phyloP scores from a whole-genome alignment of 2,113 vertebrate species.

The Chionis minor region DNA sequence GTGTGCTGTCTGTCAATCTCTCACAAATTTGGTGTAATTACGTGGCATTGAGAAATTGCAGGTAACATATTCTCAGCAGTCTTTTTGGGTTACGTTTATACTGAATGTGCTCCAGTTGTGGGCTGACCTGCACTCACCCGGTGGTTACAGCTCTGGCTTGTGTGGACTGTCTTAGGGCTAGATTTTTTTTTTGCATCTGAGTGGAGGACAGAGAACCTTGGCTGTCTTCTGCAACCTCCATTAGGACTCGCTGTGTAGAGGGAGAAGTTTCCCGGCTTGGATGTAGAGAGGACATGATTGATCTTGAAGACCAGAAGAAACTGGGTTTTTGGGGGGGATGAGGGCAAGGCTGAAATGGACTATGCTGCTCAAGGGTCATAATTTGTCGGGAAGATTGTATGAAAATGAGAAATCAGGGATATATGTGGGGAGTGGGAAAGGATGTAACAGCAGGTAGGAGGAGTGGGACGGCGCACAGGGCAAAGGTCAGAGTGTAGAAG shows the following conservation, averaged over 20 bases:
- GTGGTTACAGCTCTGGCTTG: not conserved
- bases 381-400: not conserved
- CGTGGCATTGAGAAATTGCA: not conserved
- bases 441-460: not conserved
- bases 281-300: not conserved
- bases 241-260: not conserved
- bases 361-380: not conserved
- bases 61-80: not conserved
- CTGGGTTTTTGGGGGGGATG: rapidly evolving
- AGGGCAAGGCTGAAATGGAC: not conserved
- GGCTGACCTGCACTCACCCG: not conserved
- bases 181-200: not conserved
- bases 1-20: not conserved
- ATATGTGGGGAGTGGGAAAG: rapidly evolving
- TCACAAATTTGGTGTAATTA: not conserved
- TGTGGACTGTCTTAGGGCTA: not conserved
- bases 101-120: not conserved
- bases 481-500: not conserved
- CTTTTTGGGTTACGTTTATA: not conserved
- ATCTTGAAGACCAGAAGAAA: not conserved
- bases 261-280: not conserved
- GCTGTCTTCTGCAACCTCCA: not conserved
- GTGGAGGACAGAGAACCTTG: not conserved
- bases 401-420: not conserved
- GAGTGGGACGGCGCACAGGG: not conserved